Base-by-base conservation (phyloP, 2,888 invertebrate genomes). In the Agrochola lota region DNA sequence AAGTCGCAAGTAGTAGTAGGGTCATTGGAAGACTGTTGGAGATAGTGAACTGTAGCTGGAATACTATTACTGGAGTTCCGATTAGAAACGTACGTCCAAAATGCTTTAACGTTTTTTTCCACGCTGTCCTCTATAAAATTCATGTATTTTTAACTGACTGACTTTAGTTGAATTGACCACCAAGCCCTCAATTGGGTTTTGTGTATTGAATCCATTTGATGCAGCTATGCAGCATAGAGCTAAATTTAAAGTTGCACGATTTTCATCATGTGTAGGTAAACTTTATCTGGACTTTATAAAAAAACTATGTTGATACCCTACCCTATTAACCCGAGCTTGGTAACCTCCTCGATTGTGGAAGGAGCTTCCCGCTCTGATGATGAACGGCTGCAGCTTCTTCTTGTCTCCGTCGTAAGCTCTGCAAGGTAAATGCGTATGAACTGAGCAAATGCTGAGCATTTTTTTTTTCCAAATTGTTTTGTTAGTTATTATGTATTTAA, bases 311-410 rank as follows among this genome's bases (percentile, higher is more conserved):
- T 7, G 15, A 11, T 26, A 49, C 60, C 0, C 30, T n/a, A 96
- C 96, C 93, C 93, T 96, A 80, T 96, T 96, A 0, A 96, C 90
- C 70, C 96, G 91, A 0, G 96, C 96, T 73, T 96, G 96, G 74
- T 96, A 96, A 1, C 96, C 96, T 0, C 96, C 96, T 71, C 94
- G 90, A 79, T 95, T 95, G 80, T 96, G 95, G 71, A 95, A 96
- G 0, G 96, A 96, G 71, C 96, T 96, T 0, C 96, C 96, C 20
- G 95, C 96, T 73, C 96, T 88, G 0, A 96, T 88, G 15, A 95
- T 93, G 72, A 93, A 96, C 0, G 94, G 93, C 5, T 91, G 89
- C 2, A 96, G 85, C 63, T 95, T 95, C 26, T 88, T 91, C 68
- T 90, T 91, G 55, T 94, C 92, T 0, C 93, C 94, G 52, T 95